phyloP scores from a whole-genome alignment of 2,113 vertebrate genomes.

The Neofelis nebulosa region DNA sequence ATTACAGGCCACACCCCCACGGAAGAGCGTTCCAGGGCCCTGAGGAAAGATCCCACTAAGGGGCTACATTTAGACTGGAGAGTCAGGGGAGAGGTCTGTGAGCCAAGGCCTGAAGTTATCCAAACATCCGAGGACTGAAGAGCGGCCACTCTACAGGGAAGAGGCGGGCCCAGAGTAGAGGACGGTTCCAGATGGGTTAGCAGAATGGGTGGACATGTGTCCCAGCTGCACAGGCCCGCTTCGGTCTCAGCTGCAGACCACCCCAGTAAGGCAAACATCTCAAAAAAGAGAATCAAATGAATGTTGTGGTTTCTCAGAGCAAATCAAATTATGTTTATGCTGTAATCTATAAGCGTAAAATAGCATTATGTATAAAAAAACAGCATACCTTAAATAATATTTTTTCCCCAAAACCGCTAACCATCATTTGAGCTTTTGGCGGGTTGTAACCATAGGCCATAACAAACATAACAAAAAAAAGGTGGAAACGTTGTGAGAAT shows the following conservation, averaged over 20 bases:
- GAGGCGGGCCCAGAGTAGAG: not conserved
- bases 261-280: not conserved
- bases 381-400: not conserved
- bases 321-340: too few species aligned
- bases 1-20: not conserved
- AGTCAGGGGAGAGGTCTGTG: not conserved
- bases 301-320: not conserved
- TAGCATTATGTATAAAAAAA: not conserved
- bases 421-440: not conserved
- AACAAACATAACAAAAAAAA: not conserved
- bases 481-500: not conserved
- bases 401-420: not conserved
- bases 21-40: not conserved
- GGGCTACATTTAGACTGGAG: not conserved
- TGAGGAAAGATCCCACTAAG: not conserved
- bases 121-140: fast-evolving
- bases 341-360: too few species aligned
- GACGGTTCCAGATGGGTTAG: fast-evolving
- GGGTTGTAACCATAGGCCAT: not conserved
- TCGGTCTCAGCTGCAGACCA: not conserved
- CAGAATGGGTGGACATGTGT: not conserved
- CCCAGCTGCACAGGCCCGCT: fast-evolving
- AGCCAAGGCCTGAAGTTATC: not conserved
- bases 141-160: not conserved
- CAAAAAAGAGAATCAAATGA: not conserved